phyloP scores from a whole-genome alignment of 2,888 invertebrate genomes.

The Pachydiplax longipennis region DNA sequence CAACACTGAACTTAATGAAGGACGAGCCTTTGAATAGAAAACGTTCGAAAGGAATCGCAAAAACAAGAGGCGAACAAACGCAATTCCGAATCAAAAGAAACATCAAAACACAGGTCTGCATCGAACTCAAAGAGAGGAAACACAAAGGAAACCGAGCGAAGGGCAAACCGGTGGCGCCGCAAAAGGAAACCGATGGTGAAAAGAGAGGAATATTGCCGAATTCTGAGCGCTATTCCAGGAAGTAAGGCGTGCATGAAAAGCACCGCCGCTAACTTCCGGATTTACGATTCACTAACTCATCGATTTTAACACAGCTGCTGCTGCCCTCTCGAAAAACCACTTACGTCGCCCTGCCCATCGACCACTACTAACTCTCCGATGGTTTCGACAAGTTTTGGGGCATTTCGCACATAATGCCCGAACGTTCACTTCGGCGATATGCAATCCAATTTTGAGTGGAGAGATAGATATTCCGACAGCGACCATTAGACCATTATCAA shows the following conservation, averaged over 20 bases:
- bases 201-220: neutral
- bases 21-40: too few relatives aligned
- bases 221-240: neutral
- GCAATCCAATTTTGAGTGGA: too few relatives aligned
- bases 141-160: neutral
- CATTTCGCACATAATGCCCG: too few relatives aligned
- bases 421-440: too few relatives aligned
- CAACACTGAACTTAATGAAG: too few relatives aligned
- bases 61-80: neutral
- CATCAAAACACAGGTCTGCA: too few relatives aligned
- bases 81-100: neutral
- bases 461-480: too few relatives aligned
- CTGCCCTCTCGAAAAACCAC: neutral
- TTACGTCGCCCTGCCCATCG: neutral
- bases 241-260: neutral
- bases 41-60: too few relatives aligned
- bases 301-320: neutral
- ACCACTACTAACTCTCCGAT: too few relatives aligned
- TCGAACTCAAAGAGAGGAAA: neutral
- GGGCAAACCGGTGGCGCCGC: neutral
- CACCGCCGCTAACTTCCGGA: neutral
- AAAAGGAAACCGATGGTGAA: neutral
- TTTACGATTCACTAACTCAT: neutral
- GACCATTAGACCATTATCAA: too few relatives aligned
- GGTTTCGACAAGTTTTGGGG: too few relatives aligned